Evolutionary conservation across 1,140 invertebrate genomes (phyloP).

Genomic region (Pantala flavescens): DNA sequence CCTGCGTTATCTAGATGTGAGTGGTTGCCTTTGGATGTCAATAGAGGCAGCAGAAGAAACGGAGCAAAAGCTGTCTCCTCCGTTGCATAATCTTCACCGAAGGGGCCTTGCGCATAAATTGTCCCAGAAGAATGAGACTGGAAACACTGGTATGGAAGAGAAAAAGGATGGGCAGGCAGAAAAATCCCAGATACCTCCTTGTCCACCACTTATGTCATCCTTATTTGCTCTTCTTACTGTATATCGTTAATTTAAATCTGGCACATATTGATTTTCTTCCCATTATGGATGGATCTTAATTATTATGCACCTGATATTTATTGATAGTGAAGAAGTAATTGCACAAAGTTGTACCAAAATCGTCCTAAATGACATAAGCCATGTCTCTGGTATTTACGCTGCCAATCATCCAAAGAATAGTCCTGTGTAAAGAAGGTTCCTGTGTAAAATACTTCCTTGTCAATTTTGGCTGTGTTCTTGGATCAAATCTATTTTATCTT

Average conservation of each 20-base stretch:
- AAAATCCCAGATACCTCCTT: not conserved
- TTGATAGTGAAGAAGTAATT: no score
- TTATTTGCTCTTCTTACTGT: not conserved
- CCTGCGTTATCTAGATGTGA: constrained; percentile 46
- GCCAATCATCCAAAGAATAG: no score
- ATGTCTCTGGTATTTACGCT: no score
- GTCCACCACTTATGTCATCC: not conserved
- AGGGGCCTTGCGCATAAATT: constrained; percentile 5
- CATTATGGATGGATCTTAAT: no score
- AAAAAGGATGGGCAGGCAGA: not conserved
- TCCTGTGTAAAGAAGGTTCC: no score
- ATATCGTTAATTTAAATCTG: not conserved
- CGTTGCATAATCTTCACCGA: constrained; percentile 5
- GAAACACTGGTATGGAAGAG: not conserved
- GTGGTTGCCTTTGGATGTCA: constrained; percentile 46
- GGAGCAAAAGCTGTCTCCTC: not conserved
- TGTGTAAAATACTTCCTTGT: no score
- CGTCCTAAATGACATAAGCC: no score
- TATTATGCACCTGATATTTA: no score
- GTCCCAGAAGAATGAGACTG: not conserved
- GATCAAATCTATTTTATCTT: not conserved
- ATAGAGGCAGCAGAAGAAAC: constrained; percentile 23
- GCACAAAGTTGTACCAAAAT: no score
- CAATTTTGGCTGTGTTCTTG: not conserved
- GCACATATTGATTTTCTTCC: not conserved